Evolutionary conservation across 2,797 vertebrate genomes (phyloP), one percentile per base, ranked within the genome.

Genomic region (Cyprinella venusta): DNA sequence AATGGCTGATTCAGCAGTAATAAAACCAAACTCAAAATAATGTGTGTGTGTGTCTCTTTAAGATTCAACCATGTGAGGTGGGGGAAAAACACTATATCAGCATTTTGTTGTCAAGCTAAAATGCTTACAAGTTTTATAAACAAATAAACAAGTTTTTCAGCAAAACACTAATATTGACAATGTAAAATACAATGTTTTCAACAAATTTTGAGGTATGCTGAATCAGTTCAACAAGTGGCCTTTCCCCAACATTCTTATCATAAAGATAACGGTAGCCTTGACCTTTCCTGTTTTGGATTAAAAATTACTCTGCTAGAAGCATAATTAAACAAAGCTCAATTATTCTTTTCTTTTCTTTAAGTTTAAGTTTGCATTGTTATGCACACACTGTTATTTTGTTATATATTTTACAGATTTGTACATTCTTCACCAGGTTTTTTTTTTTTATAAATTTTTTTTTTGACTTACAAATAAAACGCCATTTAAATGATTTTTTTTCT

Each of bases 171-270:
- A 30, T 30, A 15, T 3, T 63, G 64, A 19, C 1, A 5, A 24
- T 59, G 90, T 86, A 85, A 87, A 88, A 30, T 65, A 56, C 68
- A 74, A 82, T 83, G 84, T 8, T 33, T 80, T 54, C 13, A 13
- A 18, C 7, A 75, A 19, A 33, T 21, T 64, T 45, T 18, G 38
- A 77, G 40, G 33, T 19, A 64, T 38, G 52, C 72, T 40, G 33
- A 59, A 16, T 48, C 59, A 30, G 10, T 42, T 30, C 24, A 26
- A 19, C 16, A 18, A 78, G 61, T 54, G 30, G 30, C 4, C 64
- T 59, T 48, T 48, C 59, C 18, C 48, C 7, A 48, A 30, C 30
- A 36, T 48, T 8, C 76, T 65, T 64, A 78, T 78, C 76, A 65
- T 78, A 15, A 65, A 78, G 61, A 78, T 78, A 65, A 30, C 18